Percentiles rank a stretch among this genome's conserved stretches.
Evolutionary conservation across 2,888 invertebrate species (phyloP).

Genomic region (Ganaspis brasiliensis): DNA sequence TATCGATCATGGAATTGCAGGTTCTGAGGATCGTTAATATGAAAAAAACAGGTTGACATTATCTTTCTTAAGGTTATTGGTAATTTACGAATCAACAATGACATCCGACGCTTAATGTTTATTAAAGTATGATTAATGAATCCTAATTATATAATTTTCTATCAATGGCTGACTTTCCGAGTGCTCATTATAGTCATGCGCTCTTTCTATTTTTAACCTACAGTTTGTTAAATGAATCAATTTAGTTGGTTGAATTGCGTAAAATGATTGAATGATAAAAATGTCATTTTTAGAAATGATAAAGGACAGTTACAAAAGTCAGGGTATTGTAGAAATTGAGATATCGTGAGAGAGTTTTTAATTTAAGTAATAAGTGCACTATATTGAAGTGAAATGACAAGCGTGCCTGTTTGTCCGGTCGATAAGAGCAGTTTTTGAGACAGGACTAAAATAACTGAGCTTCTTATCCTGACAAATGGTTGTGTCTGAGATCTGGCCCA

Average conservation of each 20-base stretch:
- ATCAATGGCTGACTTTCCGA: background rate
- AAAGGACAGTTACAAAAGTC: no score
- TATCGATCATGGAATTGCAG: slow-evolving; percentile 20
- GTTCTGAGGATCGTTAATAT: slow-evolving; percentile 14
- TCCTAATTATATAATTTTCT: slow-evolving; percentile 15
- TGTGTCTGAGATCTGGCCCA: slow-evolving; percentile 25
- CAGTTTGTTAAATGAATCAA: no score
- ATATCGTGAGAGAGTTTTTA: background rate
- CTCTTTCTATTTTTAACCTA: background rate
- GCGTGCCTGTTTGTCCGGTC: slow-evolving; percentile 37
- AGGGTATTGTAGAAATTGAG: no score
- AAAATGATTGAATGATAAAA: no score
- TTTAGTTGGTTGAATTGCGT: no score
- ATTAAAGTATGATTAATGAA: slow-evolving; percentile 29
- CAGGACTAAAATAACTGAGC: slow-evolving; percentile 46
- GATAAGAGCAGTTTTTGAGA: slow-evolving; percentile 52
- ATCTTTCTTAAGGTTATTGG: slow-evolving; percentile 19
- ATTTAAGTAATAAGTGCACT: slow-evolving; percentile 12
- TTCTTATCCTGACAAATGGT: slow-evolving; percentile 48
- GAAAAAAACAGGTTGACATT: slow-evolving; percentile 27
- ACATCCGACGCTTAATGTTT: slow-evolving; percentile 12
- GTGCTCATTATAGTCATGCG: background rate
- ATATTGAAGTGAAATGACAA: slow-evolving; percentile 41
- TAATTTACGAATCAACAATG: slow-evolving; percentile 27
- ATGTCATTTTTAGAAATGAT: no score